Evolutionary conservation across 2,888 invertebrate genomes (phyloP), one percentile per base, ranked within the genome.

Genomic region (Netelia fuscicornis): DNA sequence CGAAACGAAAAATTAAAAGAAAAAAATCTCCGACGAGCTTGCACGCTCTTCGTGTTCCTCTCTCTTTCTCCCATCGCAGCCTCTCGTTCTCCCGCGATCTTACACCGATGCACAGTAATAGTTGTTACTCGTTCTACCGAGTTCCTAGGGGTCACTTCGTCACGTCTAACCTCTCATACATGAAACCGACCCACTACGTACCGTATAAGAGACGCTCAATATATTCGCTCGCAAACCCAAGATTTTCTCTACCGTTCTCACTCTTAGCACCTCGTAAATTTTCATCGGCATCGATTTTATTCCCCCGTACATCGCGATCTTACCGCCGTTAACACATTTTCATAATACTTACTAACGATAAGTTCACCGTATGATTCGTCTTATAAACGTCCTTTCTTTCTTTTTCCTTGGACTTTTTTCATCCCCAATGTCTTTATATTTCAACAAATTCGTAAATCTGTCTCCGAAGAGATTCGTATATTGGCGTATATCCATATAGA

Each of bases 141-240:
- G 78, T 75, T 70, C 62, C 30, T 42, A 56, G 83, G 70, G 82
- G 84, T 85, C 85, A 85, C 70, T 68, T 83, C 80, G 80, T 82
- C 84, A 82, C 67, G 72, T 70, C 30, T 83, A 82, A 83, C 81
- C 81, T 74, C 68, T 75, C 74, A 52, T 20, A 67, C 17, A 42
- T 20, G 25, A 8, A 67, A 67, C 72, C 65, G 71, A 54, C 72
- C 72, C 81, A 72, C 11, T 56, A 56, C n/a, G 20, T n/a, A 20
- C 56, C 3, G 6, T 20, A 56, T 1, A 10, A 42, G 30, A 65
- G n/a, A 65, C 17, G 64, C 64, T 42, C 64, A 5, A 48, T 48
- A 48, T 13, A 65, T 9, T 65, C 42, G 64, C 64, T 30, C 30
- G 42, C 42, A 65, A 65, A 17, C 64, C 42, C 42, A 52, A 25